Percentiles rank a stretch among this genome's conserved stretches.
Evolutionary conservation across 2,113 vertebrate species (phyloP).

Genomic region (Cebus imitator): DNA sequence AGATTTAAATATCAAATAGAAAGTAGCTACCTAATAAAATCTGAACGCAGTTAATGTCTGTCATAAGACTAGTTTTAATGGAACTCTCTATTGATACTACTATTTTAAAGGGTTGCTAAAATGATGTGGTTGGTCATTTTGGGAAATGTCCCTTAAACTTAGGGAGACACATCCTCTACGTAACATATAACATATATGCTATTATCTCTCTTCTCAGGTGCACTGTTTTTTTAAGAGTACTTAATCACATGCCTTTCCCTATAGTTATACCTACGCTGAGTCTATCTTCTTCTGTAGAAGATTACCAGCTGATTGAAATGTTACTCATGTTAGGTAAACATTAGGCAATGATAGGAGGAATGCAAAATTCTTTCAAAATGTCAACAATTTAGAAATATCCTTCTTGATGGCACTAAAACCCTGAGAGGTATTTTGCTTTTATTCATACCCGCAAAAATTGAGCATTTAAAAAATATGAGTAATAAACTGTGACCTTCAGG

Average conservation of each 20-base stretch:
- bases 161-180: not conserved
- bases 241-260: not conserved
- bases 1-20: slow-evolving; percentile 43
- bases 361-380: not conserved
- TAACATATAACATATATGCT: not conserved
- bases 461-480: not conserved
- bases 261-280: not conserved
- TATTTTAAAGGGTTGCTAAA: not conserved
- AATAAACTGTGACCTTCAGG: not conserved
- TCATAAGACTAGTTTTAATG: not conserved
- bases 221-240: not conserved
- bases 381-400: not conserved
- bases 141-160: not conserved
- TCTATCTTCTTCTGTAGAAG: not conserved
- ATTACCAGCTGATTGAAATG: not conserved
- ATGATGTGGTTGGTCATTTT: not conserved
- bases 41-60: slow-evolving; percentile 7
- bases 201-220: not conserved
- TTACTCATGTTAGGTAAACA: not conserved
- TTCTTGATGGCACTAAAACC: slow-evolving; percentile 36
- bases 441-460: not conserved
- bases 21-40: slow-evolving; percentile 20
- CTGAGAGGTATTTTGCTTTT: slow-evolving; percentile 37
- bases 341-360: not conserved
- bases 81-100: not conserved